Base-by-base conservation (phyloP, 35 echinoderm and acorn worm species). In the Stichopus chloronotus region DNA sequence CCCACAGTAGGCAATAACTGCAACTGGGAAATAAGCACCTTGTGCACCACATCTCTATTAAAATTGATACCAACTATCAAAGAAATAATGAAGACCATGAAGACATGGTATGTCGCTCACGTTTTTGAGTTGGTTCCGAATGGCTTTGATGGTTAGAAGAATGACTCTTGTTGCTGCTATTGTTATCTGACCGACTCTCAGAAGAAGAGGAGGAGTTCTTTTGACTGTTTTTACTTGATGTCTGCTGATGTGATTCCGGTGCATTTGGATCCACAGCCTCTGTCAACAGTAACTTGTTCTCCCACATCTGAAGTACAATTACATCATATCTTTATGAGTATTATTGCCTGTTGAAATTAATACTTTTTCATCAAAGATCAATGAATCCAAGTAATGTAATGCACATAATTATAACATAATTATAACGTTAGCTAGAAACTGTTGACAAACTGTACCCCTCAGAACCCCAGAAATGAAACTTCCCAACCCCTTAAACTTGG, bases 191-290 rank as follows among this genome's bases (percentile, higher is more conserved):
- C 55, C 80, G 43, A 43, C 55, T 52, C 12, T 83, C 80, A 43
- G 30, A 43, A 43, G 30, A 43, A 43, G 30, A 43, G 8, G 80
- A 43, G 9, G 13, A 55, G 6, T 52, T 83, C 11, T 83, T 83
- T 25, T 84, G 59, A 53, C 54, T 83, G 4, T 83, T 83, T 25
- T 84, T 20, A 53, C 54, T 72, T 53, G n/a, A 53, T 56, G 55
- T 3, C 30, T 90, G 85, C 6, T 24, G 57, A 23, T 79, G 90
- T 43, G 93, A 78, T 60, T 91, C 93, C 20, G 78, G 79, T 81
- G 92, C 83, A 88, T 88, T 88, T 24, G 78, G 86, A 13, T 98
- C 96, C 53, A 98, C 84, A 13, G 96, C 96, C 90, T 78, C 91
- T 22, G 96, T 93, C 90, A 94, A 86, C 5, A 92, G 23, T 59